Base-by-base conservation (phyloP, 2,888 invertebrate species). In the Coecobrya sp. region DNA sequence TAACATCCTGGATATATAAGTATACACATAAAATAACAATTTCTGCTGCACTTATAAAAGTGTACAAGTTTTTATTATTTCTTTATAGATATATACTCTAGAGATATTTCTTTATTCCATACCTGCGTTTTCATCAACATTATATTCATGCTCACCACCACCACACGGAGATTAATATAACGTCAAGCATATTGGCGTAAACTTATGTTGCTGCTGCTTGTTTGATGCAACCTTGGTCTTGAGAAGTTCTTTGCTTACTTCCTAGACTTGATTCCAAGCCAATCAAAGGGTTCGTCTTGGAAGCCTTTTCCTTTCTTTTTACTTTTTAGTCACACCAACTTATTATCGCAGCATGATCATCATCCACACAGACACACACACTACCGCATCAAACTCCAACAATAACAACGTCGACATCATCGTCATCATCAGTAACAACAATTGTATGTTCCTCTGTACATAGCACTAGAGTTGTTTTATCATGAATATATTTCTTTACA, bases 211-310 rank as follows among this genome's bases (percentile, higher is more conserved):
- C 84, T 49, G 84, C 62, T 76, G 85, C 76, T 70, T 91, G 55
- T 49, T 89, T 82, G 89, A 81, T 82, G 81, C 92, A 93, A 89
- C 93, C 93, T 93, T 93, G 93, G 93, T 89, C 91, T 93, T 92
- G 82, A 93, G 82, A 85, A 55, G 89, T 86, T 90, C 84, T 84
- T 82, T 70, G 85, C 93, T 87, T 45, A 93, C 93, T 93, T 93
- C 93, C 93, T 93, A 93, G 91, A 92, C 65, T 81, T 91, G 68
- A 86, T 82, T 91, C 87, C 91, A 91, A 91, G 91, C 87, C 91
- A 91, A 91, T 91, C 91, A 91, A 91, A 91, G 91, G 91, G 91
- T 91, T 91, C 84, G 91, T 91, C 91, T 91, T 91, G 91, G 87
- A 91, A 91, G 91, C 91, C 91, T 91, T 91, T 88, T 89, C 85